Base-by-base conservation (phyloP, 2,888 invertebrate species). In the Hydrotaea cyrtoneurina region DNA sequence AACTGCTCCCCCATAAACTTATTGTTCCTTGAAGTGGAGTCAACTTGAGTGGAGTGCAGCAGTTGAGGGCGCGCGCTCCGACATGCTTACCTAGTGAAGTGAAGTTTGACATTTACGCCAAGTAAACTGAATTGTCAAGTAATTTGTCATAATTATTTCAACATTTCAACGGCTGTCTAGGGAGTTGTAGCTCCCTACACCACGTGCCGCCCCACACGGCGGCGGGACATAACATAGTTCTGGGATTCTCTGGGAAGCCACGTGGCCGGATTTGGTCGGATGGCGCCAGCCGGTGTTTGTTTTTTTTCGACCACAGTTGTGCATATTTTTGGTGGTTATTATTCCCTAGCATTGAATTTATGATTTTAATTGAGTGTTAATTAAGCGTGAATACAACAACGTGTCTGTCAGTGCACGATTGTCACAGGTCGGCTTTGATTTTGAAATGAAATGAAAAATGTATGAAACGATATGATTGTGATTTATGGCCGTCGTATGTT, bases 61-160 rank as follows among this genome's bases (percentile, higher is more conserved):
- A 21, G 19, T 55, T 11, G n/a, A 59, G 59, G 23, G 26, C 11
- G 55, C 13, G 19, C 11, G 55, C 13, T 0, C 2, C 21, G 15
- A 23, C 26, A 0, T 15, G 3, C 4, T 50, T n/a, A n/a, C n/a
- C n/a, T 50, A 59, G 2, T 39, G 39, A 39, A 39, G 36, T 53
- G 50, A 46, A 75, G 64, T 76, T 75, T 74, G 57, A 72, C 64
- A 66, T 79, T 79, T 79, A 57, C 39, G 71, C 43, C 71, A 76
- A 46, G 46, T 59, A 62, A 77, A 57, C 26, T 55, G 21, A 78
- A 43, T 46, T 78, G 57, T 74, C 75, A 77, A 53, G 80, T 69
- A 76, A 81, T 84, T 84, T 84, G 81, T 84, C 81, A 84, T 81
- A 84, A 84, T 84, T 81, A 81, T 66, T 72, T 78, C 43, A 81